phyloP scores from a whole-genome alignment of 2,797 vertebrate genomes.

The Rhadinocentrus ornatus region DNA sequence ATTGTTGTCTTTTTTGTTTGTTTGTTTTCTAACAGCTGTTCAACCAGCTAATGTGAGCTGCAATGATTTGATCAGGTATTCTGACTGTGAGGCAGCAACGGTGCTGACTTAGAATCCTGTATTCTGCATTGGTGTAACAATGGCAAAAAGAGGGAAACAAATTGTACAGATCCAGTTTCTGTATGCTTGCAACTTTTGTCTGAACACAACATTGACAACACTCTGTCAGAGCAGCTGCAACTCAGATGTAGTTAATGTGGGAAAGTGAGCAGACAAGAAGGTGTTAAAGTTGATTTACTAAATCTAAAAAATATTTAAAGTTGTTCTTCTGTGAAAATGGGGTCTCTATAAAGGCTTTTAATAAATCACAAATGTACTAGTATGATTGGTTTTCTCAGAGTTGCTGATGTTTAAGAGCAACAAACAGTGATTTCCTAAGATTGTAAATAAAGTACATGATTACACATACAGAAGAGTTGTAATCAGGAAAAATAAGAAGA shows the following conservation, averaged over 20 bases:
- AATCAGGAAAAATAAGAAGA: neutral
- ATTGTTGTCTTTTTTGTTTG: neutral
- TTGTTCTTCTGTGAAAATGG: neutral
- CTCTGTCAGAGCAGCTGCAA: too few relatives aligned
- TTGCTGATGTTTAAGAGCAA: neutral
- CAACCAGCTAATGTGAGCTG: neutral
- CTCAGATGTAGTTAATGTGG: too few relatives aligned
- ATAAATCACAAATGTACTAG: neutral
- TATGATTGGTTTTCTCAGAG: neutral
- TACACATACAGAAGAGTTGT: rapidly evolving
- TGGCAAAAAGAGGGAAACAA: too few relatives aligned
- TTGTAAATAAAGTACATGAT: neutral
- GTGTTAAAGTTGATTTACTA: neutral
- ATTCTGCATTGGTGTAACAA: too few relatives aligned
- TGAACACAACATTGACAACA: too few relatives aligned
- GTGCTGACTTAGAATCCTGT: too few relatives aligned
- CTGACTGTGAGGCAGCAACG: neutral
- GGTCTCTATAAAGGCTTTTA: neutral
- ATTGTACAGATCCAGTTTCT: too few relatives aligned
- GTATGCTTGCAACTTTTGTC: too few relatives aligned
- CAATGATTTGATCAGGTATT: neutral
- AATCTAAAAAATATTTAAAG: too few relatives aligned
- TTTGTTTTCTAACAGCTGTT: neutral
- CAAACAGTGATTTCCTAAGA: neutral
- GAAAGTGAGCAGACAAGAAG: neutral